A percentile compares a stretch with the other conserved stretches of the same genome.
Conservation (phyloP, 2,797 vertebrate species). For the Leptodactylus fallax region DNA sequence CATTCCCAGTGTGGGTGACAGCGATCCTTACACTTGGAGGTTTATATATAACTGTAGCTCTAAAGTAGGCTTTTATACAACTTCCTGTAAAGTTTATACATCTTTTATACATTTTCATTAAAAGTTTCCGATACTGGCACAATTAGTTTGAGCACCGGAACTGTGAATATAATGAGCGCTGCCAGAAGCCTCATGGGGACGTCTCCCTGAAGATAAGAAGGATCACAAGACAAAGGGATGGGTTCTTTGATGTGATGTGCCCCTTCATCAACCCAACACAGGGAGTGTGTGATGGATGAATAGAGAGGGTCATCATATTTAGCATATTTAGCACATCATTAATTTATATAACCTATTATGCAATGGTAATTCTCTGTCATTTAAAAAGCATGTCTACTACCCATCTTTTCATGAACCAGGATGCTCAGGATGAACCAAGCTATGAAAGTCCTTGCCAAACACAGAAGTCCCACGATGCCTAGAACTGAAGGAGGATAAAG, state of each 20-base stretch:
- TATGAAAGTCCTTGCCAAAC: no score
- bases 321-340: no score
- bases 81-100: not conserved
- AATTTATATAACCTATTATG: no score
- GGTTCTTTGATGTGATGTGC: not conserved
- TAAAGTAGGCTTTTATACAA: not conserved
- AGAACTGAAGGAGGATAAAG: no score
- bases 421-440: not conserved
- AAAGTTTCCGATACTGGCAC: not conserved
- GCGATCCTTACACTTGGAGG: not conserved
- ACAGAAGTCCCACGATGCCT: no score
- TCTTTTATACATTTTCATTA: not conserved
- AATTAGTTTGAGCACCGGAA: not conserved
- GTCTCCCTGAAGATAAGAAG: not conserved
- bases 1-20: not conserved
- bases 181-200: not conserved
- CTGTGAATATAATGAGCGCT: conserved; percentile 3
- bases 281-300: not conserved
- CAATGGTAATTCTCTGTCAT: no score
- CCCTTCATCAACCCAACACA: not conserved
- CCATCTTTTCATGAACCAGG: not conserved
- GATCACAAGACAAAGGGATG: not conserved
- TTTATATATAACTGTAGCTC: not conserved
- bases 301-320: not conserved
- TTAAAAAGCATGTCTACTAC: not conserved